phyloP scores from a whole-genome alignment of 2,113 vertebrate genomes.

The Microtus richardsoni region DNA sequence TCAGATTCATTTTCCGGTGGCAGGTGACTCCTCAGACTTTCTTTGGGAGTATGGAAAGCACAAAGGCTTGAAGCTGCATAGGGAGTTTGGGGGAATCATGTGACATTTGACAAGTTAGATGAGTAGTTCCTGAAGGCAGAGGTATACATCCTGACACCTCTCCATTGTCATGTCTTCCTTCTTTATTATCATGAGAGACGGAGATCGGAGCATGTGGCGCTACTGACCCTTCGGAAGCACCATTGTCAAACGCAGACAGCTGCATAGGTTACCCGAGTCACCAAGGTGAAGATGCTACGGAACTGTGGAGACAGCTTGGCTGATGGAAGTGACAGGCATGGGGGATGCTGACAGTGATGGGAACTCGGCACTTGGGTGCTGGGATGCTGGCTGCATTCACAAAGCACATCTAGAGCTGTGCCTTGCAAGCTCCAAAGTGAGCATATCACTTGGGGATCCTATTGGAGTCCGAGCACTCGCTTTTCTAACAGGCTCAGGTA shows the following conservation, averaged over 20 bases:
- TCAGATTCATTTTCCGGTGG: not conserved
- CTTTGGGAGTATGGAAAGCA: not conserved
- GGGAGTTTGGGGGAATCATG: not conserved
- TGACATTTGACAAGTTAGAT: slow-evolving; percentile 50
- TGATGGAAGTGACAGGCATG: slow-evolving; percentile 39
- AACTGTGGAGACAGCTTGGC: slow-evolving; percentile 61
- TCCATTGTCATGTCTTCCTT: not conserved
- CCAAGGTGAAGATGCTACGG: slow-evolving; percentile 30
- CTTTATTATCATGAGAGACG: slow-evolving; percentile 42
- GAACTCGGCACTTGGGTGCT: not conserved
- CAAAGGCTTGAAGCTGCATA: not conserved
- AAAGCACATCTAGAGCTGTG: fast-evolving
- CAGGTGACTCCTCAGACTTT: not conserved
- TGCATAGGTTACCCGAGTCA: slow-evolving; percentile 46
- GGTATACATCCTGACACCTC: not conserved
- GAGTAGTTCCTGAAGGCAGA: slow-evolving; percentile 14
- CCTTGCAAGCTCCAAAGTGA: not conserved
- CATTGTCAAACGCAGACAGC: slow-evolving; percentile 49
- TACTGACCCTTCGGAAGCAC: slow-evolving; percentile 46
- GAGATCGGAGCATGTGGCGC: slow-evolving; percentile 10
- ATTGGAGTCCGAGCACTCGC: not conserved
- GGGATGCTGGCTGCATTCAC: not conserved
- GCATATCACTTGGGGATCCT: not conserved
- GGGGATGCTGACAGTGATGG: slow-evolving; percentile 40
- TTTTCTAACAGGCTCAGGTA: not conserved